These are phyloP conservation scores for Myiothlypis coronata DNA, from an alignment of 2,797 vertebrate species.

Conservation along the genomic window DNA sequence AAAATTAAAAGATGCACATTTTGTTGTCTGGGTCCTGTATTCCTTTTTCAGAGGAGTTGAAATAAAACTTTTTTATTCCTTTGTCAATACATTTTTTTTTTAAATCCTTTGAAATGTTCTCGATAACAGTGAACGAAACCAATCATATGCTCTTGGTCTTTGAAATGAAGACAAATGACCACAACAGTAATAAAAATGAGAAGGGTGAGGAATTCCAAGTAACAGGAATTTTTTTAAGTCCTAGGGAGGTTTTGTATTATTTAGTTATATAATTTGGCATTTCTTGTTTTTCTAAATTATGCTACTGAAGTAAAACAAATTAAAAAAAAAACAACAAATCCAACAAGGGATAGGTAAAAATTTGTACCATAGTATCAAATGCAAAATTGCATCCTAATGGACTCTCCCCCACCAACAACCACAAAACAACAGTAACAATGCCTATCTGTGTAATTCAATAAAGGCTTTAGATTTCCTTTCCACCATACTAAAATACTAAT, in stretches of 20 bases:
- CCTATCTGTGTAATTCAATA: neutral
- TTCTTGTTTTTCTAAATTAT: neutral
- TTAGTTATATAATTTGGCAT: constrained; percentile 1
- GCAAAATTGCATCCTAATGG: neutral
- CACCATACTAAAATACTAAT: constrained; percentile 17
- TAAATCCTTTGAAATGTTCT: neutral
- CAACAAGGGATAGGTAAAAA: neutral
- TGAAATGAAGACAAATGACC: neutral
- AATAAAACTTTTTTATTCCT: neutral
- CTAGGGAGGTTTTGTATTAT: constrained; percentile 26
- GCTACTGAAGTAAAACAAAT: neutral
- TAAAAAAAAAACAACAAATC: rapidly evolving
- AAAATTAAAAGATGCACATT: neutral
- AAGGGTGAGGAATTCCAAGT: neutral
- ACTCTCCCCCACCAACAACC: neutral
- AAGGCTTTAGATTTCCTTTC: constrained; percentile 21
- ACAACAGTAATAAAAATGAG: neutral
- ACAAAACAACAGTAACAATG: neutral
- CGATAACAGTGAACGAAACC: neutral
- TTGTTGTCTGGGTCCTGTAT: neutral
- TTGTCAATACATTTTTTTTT: neutral
- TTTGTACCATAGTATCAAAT: rapidly evolving
- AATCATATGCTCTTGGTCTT: neutral
- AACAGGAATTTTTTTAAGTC: neutral
- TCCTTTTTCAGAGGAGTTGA: neutral